phyloP scores from a whole-genome alignment of 2,797 vertebrate species.

The Aselliscus stoliczkanus region DNA sequence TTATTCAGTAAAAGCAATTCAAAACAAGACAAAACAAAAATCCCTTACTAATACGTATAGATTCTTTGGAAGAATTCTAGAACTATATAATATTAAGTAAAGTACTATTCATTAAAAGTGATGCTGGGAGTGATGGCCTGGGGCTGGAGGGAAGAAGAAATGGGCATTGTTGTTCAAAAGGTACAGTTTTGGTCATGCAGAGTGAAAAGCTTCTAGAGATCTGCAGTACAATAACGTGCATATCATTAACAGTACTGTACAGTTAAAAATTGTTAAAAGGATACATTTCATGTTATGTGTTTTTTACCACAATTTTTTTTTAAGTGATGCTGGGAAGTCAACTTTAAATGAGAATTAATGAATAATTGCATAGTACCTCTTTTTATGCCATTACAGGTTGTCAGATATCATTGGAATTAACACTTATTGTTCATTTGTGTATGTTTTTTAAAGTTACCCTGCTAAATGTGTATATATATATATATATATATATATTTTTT shows the following conservation, averaged over 20 bases:
- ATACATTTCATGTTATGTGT: not conserved
- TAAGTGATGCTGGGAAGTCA: not conserved
- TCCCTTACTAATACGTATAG: not conserved
- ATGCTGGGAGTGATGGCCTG: not conserved
- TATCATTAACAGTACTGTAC: not conserved
- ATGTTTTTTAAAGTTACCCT: not conserved
- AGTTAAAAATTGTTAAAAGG: not conserved
- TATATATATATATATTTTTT: no score
- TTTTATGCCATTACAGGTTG: not conserved
- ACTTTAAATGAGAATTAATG: not conserved
- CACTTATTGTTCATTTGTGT: not conserved
- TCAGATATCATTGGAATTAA: not conserved
- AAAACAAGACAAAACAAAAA: not conserved
- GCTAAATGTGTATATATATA: no score
- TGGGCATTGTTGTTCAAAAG: not conserved
- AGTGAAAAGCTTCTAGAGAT: not conserved
- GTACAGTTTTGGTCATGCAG: not conserved
- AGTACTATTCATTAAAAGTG: not conserved
- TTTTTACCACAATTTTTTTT: not conserved
- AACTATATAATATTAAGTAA: conserved; percentile 4
- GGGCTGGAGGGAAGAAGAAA: not conserved
- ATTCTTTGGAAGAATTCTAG: conserved; percentile 2
- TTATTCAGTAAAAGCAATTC: conserved; percentile 33
- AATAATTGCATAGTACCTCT: not conserved
- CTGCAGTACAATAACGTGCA: rapidly evolving